Base-by-base conservation (phyloP, 2,888 invertebrate genomes). In the Nomada fabriciana region DNA sequence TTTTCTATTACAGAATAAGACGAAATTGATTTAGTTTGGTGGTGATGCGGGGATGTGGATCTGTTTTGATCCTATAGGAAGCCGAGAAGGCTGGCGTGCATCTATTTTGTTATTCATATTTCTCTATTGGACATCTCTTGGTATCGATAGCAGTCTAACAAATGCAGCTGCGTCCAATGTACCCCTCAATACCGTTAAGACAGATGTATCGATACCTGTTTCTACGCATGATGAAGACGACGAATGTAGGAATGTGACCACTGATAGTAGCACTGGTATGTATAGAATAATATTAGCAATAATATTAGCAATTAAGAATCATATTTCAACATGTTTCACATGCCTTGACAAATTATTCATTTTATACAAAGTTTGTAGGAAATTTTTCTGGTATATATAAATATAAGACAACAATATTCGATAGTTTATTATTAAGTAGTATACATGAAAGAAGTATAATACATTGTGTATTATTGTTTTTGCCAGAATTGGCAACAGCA, bases 31-130 rank as follows among this genome's bases (percentile, higher is more conserved):
- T 79, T 63, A 89, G 84, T 76, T 87, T 71, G 79, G 82, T 91
- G 92, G 93, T 93, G 90, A 93, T 93, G 93, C 93, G 93, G 93
- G 93, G 91, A 93, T 93, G 93, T 93, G 93, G 93, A 93, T 93
- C 91, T 89, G 92, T 86, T 91, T 91, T 85, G 88, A 91, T 90
- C 89, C 88, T 88, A 87, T 91, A 92, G 91, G 91, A 91, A 91
- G 93, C 93, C 93, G 91, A 90, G 89, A 91, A 87, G 93, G 92
- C 93, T 91, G 91, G 88, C 89, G 90, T 87, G 89, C 90, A 90
- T 90, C 88, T 84, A 89, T 91, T 86, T 89, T 90, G 76, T 90
- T 91, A 76, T 80, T 92, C 69, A 83, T 90, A 82, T 90, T 92
- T 69, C 85, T 92, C 76, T 91, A 88, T 86, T 92, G 88, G 86